phyloP scores from a whole-genome alignment of 2,113 vertebrate genomes.

The Theropithecus gelada region DNA sequence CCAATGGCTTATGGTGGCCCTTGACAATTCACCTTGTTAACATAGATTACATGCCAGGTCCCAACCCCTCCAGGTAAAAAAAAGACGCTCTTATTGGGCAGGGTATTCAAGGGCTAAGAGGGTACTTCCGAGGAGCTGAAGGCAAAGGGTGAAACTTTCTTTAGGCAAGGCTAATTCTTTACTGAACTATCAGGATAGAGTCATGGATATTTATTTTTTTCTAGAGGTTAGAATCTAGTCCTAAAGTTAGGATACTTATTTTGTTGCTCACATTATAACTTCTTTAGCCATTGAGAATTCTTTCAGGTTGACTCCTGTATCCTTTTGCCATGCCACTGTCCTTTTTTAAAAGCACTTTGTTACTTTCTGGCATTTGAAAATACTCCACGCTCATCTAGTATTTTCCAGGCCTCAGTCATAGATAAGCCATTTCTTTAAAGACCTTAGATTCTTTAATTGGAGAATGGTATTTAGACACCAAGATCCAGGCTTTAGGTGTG shows the following conservation, averaged over 20 bases:
- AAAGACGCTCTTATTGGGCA: not conserved
- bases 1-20: not conserved
- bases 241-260: not conserved
- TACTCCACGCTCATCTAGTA: not conserved
- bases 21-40: not conserved
- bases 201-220: not conserved
- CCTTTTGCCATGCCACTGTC: not conserved
- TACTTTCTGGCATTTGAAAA: not conserved
- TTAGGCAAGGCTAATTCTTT: not conserved
- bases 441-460: not conserved
- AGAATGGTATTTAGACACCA: not conserved
- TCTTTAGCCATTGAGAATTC: not conserved
- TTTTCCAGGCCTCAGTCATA: not conserved
- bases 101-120: not conserved
- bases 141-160: not conserved
- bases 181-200: not conserved
- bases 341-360: not conserved
- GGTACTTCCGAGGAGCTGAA: not conserved
- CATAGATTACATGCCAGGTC: not conserved
- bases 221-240: not conserved
- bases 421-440: not conserved
- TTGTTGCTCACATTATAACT: not conserved
- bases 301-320: not conserved
- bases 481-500: not conserved
- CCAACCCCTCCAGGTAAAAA: not conserved